These are phyloP conservation scores for Mobula hypostoma DNA, from an alignment of 2,113 vertebrate genomes.

Conservation along the genomic window DNA sequence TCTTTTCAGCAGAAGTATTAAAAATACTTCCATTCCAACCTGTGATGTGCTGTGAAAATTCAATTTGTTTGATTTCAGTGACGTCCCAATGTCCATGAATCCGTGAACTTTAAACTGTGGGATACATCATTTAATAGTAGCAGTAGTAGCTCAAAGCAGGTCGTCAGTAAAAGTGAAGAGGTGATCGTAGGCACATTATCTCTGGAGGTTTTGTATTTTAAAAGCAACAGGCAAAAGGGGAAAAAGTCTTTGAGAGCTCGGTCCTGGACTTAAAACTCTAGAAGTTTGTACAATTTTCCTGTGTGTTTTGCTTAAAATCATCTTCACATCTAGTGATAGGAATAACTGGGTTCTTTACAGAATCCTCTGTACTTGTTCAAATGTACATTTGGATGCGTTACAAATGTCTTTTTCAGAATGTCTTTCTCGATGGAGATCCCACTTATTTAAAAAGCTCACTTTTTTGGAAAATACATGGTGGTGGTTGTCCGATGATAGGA, in stretches of 20 bases:
- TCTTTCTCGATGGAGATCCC: background rate
- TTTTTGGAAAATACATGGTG: no score
- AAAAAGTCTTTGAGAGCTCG: background rate
- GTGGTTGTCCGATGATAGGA: no score
- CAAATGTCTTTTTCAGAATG: background rate
- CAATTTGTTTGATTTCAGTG: background rate
- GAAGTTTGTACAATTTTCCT: background rate
- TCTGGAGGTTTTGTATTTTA: background rate
- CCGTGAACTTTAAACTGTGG: background rate
- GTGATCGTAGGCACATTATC: background rate
- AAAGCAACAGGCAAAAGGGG: background rate
- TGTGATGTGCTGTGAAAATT: background rate
- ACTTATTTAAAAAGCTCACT: no score
- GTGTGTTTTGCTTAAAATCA: background rate
- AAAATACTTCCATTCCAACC: background rate
- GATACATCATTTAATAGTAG: background rate
- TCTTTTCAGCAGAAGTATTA: background rate
- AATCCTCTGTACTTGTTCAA: background rate
- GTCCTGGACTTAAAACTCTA: background rate
- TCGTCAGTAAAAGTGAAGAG: background rate
- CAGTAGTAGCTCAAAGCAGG: background rate
- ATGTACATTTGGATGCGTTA: background rate
- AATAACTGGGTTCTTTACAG: background rate
- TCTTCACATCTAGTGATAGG: background rate
- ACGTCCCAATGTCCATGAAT: background rate